A percentile compares a stretch with the other conserved stretches of the same genome.
These are phyloP conservation scores for Ceratothoa steindachneri DNA, from an alignment of 2,888 invertebrate species.

Conservation along the genomic window DNA sequence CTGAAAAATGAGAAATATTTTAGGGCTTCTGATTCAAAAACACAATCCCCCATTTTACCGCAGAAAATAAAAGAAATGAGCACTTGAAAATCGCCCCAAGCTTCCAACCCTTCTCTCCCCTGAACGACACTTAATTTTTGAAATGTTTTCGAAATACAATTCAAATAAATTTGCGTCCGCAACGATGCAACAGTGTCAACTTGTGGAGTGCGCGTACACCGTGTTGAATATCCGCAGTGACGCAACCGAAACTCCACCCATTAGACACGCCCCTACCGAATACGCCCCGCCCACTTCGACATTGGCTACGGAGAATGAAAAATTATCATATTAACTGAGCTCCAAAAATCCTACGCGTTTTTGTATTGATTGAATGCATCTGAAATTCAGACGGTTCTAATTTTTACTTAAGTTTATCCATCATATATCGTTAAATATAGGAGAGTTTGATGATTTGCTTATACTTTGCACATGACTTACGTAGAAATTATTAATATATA, in stretches of 20 bases:
- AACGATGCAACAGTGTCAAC: constrained; percentile 10
- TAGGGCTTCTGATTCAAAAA: too few relatives aligned
- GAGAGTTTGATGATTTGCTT: too few relatives aligned
- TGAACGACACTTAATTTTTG: not conserved
- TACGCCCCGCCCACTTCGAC: not conserved
- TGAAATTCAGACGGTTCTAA: not conserved
- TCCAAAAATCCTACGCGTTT: not conserved
- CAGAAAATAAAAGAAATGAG: too few relatives aligned
- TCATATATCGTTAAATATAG: too few relatives aligned
- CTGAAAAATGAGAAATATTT: too few relatives aligned
- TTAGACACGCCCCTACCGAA: not conserved
- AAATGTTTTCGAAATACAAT: not conserved
- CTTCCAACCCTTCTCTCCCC: not conserved
- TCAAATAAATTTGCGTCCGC: not conserved
- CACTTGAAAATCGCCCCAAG: not conserved
- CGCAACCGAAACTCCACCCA: not conserved
- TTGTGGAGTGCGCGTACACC: constrained; percentile 9
- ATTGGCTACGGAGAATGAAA: too few relatives aligned
- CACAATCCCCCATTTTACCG: too few relatives aligned
- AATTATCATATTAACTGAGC: constrained; percentile 7
- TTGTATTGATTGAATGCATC: constrained; percentile 4
- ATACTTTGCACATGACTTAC: too few relatives aligned
- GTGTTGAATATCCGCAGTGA: constrained; percentile 13
- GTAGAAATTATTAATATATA: too few relatives aligned
- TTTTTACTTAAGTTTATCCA: not conserved